Evolutionary conservation across 2,113 vertebrate genomes (phyloP), one percentile per base, ranked within the genome.

Genomic region (Solenodon paradoxus): DNA sequence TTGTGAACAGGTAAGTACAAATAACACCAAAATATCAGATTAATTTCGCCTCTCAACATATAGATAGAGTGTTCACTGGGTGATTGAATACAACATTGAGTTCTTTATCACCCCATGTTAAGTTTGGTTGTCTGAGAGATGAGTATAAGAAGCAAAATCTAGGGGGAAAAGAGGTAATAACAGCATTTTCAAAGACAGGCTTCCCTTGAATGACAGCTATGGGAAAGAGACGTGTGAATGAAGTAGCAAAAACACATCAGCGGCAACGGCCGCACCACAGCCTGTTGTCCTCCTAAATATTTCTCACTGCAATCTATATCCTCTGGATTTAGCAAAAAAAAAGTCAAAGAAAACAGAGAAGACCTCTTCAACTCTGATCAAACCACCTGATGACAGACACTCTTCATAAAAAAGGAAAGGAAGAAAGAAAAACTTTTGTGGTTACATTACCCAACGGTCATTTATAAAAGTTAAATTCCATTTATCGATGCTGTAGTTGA

Each of bases 401-500:
- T 92, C 30, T 94, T 59, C 55, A 24, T 30, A 69, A 69, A 40
- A 2, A 72, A 74, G 74, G 7, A 35, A 40, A 78, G 74, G 8
- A 82, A n/a, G 78, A 81, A 74, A 4, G 81, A 51, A 90, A 61
- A 7, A 3, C 3, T 42, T 7, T 28, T 66, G 3, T 16, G 69
- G 63, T 94, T 74, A 88, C 0, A 5, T 40, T 86, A 71, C 26
- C 69, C 64, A 88, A n/a, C 0, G 16, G 86, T 75, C 51, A 69
- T 53, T 88, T 96, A 57, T 61, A 82, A 96, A 94, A 94, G 53
- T 61, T 84, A 89, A 90, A 75, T 74, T 96, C 66, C 79, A 68
- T 78, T 92, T 77, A 80, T 96, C 69, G 49, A 20, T 19, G 53
- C 1, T 55, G 49, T 57, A 77, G 22, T 19, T 75, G 88, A 92